These are phyloP conservation scores for Sinocyclocheilus rhinocerous DNA, from an alignment of 2,113 vertebrate genomes.

Conservation along the genomic window DNA sequence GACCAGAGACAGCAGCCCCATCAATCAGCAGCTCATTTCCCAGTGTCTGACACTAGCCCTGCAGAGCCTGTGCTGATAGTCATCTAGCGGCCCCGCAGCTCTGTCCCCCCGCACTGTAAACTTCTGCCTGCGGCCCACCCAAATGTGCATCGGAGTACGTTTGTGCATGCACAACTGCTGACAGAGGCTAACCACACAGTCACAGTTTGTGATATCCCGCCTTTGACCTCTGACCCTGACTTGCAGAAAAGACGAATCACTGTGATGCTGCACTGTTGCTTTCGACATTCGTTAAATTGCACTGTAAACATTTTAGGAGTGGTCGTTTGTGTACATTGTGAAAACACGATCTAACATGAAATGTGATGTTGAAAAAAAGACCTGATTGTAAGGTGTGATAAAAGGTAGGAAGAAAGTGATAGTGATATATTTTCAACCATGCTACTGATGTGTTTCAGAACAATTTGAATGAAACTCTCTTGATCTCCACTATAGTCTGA, in stretches of 20 bases:
- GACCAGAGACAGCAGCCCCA: constrained; percentile 46
- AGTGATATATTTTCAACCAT: too few relatives aligned
- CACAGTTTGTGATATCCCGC: constrained; percentile 60
- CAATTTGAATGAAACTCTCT: not conserved
- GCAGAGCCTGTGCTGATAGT: constrained; percentile 45
- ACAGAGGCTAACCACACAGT: constrained; percentile 74
- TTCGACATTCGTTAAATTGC: not conserved
- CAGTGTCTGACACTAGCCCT: constrained; percentile 19
- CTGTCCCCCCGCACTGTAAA: constrained; percentile 75
- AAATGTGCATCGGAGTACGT: constrained; percentile 65
- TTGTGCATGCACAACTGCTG: constrained; percentile 68
- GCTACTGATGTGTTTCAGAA: not conserved
- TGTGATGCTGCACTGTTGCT: constrained; percentile 7
- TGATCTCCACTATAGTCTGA: not conserved
- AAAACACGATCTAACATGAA: not conserved
- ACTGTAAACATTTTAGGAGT: constrained; percentile 3
- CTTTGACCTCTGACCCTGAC: constrained; percentile 36
- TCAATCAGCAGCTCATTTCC: constrained; percentile 52
- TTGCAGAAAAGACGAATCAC: constrained; percentile 16
- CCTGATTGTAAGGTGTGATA: not conserved
- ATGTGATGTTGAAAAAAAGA: not conserved
- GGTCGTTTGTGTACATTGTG: not conserved
- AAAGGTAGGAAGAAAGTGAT: not conserved
- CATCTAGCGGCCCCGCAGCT: constrained; percentile 65
- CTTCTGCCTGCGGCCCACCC: constrained; percentile 73